A percentile compares a stretch with the other conserved stretches of the same genome.
Conservation (phyloP, 1,140 invertebrate species). For the Chrysomallon squamiferum region DNA sequence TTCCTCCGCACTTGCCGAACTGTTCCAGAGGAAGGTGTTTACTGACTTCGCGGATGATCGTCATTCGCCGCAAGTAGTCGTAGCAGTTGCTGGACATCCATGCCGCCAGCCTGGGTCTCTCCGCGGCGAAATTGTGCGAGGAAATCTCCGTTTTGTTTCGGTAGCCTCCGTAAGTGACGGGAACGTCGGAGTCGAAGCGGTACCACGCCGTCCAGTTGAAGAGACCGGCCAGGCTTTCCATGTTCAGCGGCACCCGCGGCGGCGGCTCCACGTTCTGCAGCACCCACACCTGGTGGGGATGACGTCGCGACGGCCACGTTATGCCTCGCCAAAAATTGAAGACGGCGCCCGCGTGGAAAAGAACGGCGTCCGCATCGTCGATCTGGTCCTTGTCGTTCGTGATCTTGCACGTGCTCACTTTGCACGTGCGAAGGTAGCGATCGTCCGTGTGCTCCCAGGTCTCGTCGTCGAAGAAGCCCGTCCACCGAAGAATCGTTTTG, state of each 20-base stretch:
- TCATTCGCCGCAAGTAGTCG: constrained; percentile 66
- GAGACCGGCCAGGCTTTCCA: constrained; percentile 16
- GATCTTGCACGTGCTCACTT: constrained; percentile 35
- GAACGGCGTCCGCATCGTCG: constrained; percentile 39
- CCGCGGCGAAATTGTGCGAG: constrained; percentile 19
- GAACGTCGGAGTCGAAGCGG: constrained; percentile 42
- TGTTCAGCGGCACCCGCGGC: constrained; percentile 28
- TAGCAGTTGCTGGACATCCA: constrained; percentile 74
- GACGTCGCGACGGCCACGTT: constrained; percentile 25
- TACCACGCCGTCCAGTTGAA: constrained; percentile 54
- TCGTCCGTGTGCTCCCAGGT: constrained; percentile 30
- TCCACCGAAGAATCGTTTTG: constrained; percentile 26
- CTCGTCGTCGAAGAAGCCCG: constrained; percentile 21
- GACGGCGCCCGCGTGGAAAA: constrained; percentile 42
- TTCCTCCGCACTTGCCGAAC: constrained; percentile 28
- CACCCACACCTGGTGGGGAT: constrained; percentile 39
- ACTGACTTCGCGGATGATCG: constrained; percentile 67
- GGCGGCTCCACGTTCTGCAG: constrained; percentile 42
- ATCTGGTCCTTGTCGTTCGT: constrained; percentile 41
- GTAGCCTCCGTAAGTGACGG: constrained; percentile 37
- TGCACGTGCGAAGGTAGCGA: constrained; percentile 27
- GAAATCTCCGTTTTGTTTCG: constrained; percentile 18
- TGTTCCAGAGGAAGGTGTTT: constrained; percentile 50
- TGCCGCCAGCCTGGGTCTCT: constrained; percentile 60
- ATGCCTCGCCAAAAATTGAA: constrained; percentile 24